A percentile compares a stretch with the other conserved stretches of the same genome.
These are phyloP conservation scores for Anolis carolinensis DNA, from an alignment of 2,113 vertebrate species.

Conservation along the genomic window DNA sequence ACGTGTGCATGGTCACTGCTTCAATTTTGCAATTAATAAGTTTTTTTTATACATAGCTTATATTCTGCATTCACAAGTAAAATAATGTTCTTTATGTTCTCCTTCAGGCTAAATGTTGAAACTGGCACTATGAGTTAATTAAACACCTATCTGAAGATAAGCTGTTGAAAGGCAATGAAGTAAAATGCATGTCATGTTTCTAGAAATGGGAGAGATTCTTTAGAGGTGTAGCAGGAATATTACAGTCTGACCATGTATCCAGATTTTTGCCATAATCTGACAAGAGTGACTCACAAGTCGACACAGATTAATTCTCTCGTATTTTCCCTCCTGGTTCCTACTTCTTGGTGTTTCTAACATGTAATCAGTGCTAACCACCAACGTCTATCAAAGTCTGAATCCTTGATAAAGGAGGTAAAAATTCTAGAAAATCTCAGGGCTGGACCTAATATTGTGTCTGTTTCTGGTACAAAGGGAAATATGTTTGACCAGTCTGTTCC, in stretches of 20 bases:
- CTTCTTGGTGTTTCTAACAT: too few relatives aligned
- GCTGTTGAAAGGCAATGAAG: slow-evolving; percentile 59
- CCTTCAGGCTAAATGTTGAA: slow-evolving; percentile 64
- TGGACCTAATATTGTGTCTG: too few relatives aligned
- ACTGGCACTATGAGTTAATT: slow-evolving; percentile 70
- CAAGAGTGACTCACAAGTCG: neutral
- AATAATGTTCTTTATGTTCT: slow-evolving; percentile 35
- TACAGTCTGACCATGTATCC: slow-evolving; percentile 20
- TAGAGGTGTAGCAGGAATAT: slow-evolving; percentile 41
- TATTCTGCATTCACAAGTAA: slow-evolving; percentile 47
- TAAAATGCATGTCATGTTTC: slow-evolving; percentile 51
- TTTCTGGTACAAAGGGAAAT: neutral
- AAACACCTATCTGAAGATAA: slow-evolving; percentile 71
- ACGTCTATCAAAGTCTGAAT: neutral
- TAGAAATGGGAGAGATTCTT: slow-evolving; percentile 34
- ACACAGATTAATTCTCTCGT: neutral
- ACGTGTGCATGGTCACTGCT: neutral
- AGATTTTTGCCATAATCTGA: slow-evolving; percentile 16
- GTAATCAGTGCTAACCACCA: neutral
- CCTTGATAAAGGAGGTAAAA: neutral
- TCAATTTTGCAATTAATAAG: slow-evolving; percentile 47
- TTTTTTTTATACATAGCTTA: slow-evolving; percentile 21
- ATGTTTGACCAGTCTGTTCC: neutral
- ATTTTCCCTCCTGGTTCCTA: neutral
- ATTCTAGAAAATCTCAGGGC: neutral